These are phyloP conservation scores for Leptatherina wallacei DNA, from an alignment of 2,797 vertebrate genomes.

Conservation along the genomic window DNA sequence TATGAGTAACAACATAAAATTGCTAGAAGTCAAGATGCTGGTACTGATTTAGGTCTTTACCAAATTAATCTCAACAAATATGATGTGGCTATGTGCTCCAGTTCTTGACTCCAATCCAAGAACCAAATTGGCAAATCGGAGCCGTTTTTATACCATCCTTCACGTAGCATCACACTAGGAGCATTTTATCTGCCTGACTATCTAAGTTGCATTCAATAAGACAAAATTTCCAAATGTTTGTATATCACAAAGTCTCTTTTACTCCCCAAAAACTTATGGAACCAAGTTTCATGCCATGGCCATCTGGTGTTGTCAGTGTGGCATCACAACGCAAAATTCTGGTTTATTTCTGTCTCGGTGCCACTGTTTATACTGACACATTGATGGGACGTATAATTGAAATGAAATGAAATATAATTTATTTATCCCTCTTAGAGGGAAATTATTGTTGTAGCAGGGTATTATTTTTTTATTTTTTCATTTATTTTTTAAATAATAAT, in stretches of 20 bases:
- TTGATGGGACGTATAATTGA: background rate
- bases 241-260: background rate
- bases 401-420: too few species aligned
- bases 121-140: background rate
- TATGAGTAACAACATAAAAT: background rate
- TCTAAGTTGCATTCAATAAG: background rate
- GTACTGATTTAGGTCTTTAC: background rate
- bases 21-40: background rate
- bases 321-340: background rate
- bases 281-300: too few species aligned
- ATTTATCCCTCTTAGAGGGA: too few species aligned
- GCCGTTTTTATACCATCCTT: background rate
- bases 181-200: background rate
- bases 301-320: background rate
- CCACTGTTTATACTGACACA: background rate
- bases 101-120: background rate
- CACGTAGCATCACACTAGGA: background rate
- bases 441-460: too few species aligned
- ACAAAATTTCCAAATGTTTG: background rate
- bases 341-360: background rate
- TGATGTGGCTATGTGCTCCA: background rate
- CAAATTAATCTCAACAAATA: background rate
- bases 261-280: background rate
- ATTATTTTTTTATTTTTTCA: too few species aligned
- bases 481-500: too few species aligned